Percentiles rank a stretch among this genome's conserved stretches.
Evolutionary conservation across 2,888 invertebrate species (phyloP).

Genomic region (Caenorhabditis parvicauda): DNA sequence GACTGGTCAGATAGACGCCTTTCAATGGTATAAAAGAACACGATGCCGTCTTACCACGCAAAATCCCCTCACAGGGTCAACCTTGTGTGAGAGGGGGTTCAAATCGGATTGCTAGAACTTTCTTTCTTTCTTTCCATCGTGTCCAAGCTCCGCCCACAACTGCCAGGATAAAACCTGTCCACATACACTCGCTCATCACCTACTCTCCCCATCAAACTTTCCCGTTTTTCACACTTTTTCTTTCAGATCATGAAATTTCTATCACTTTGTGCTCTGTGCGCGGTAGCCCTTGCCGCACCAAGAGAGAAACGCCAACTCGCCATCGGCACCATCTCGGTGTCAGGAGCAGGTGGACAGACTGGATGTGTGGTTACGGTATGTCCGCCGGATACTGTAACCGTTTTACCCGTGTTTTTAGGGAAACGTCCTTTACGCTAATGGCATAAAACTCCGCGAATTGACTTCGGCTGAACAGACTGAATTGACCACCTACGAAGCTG

Average conservation of each 20-base stretch:
- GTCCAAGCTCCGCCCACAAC: too few relatives aligned
- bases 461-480: constrained; percentile 44
- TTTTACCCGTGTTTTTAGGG: constrained; percentile 32
- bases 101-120: too few relatives aligned
- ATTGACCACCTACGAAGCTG: constrained; percentile 36
- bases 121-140: too few relatives aligned
- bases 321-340: constrained; percentile 48
- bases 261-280: constrained; percentile 14
- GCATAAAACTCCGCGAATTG: constrained; percentile 48
- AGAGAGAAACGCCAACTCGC: constrained; percentile 48
- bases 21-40: too few relatives aligned
- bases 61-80: too few relatives aligned
- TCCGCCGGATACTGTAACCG: background rate
- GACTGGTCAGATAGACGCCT: too few relatives aligned
- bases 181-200: too few relatives aligned
- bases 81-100: too few relatives aligned
- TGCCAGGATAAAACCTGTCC: too few relatives aligned
- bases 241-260: constrained; percentile 16
- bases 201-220: background rate
- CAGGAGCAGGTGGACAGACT: constrained; percentile 51
- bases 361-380: constrained; percentile 62
- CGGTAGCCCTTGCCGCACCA: constrained; percentile 31
- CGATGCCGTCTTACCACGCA: too few relatives aligned
- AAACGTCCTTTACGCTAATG: constrained; percentile 55
- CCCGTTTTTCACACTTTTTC: background rate